phyloP scores from a whole-genome alignment of 2,888 invertebrate species.

The Automeris io region DNA sequence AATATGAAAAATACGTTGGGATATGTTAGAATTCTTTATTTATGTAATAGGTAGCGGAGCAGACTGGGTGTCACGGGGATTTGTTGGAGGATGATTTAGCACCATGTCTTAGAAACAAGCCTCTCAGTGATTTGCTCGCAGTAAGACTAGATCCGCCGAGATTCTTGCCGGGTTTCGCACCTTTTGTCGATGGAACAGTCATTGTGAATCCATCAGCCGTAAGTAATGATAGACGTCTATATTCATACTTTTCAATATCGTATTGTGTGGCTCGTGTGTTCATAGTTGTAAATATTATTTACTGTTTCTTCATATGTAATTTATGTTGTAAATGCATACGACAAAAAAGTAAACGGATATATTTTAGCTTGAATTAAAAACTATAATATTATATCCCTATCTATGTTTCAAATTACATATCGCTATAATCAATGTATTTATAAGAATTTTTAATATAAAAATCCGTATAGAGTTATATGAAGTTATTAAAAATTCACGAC shows the following conservation, averaged over 20 bases:
- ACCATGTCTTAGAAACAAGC: slow-evolving; percentile 88
- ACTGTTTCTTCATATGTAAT: too few species aligned
- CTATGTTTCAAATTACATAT: too few species aligned
- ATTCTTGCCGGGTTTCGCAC: slow-evolving; percentile 94
- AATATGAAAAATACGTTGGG: slow-evolving; percentile 8
- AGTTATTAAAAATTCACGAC: neutral
- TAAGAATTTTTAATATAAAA: too few species aligned
- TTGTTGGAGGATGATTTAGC: slow-evolving; percentile 89
- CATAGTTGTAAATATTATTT: too few species aligned
- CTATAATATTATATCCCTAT: too few species aligned
- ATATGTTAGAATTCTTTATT: slow-evolving; percentile 10
- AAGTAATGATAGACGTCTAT: slow-evolving; percentile 35
- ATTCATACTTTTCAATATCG: too few species aligned
- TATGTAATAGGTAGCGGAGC: slow-evolving; percentile 81
- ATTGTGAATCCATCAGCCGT: slow-evolving; percentile 81
- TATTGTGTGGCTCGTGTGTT: too few species aligned
- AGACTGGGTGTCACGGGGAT: slow-evolving; percentile 90
- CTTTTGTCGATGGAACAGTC: slow-evolving; percentile 94
- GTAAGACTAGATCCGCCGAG: slow-evolving; percentile 87
- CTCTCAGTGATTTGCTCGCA: slow-evolving; percentile 83
- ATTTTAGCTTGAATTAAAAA: too few species aligned
- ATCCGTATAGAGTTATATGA: too few species aligned
- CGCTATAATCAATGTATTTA: too few species aligned
- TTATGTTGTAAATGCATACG: too few species aligned
- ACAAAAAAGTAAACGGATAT: too few species aligned